Conservation (phyloP, 1,140 invertebrate genomes). For the Grapholita molesta region DNA sequence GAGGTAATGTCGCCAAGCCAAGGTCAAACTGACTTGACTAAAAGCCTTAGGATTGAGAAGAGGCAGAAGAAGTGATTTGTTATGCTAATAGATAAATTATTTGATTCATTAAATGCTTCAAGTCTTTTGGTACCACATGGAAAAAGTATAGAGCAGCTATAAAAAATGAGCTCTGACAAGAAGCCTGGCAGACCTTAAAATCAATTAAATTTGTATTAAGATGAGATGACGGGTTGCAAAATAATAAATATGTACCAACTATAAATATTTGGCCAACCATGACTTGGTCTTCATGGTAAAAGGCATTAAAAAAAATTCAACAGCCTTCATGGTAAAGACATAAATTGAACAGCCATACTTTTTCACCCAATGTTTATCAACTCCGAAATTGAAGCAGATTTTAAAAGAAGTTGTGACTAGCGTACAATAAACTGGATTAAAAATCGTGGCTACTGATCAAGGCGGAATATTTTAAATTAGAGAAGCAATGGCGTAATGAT, state of each 20-base stretch:
- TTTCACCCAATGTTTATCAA: slow-evolving; percentile 10
- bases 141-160: slow-evolving; percentile 19
- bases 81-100: slow-evolving; percentile 28
- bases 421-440: background rate
- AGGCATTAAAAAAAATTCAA: slow-evolving; percentile 6
- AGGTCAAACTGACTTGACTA: no score
- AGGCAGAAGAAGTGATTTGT: no score
- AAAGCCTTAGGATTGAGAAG: no score
- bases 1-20: no score
- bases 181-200: background rate
- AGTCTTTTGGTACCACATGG: background rate
- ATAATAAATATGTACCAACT: slow-evolving; percentile 16
- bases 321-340: no score
- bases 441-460: background rate
- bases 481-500: background rate
- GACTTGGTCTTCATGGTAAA: slow-evolving; percentile 12
- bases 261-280: slow-evolving; percentile 23
- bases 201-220: background rate
- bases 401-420: background rate
- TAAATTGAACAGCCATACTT: background rate
- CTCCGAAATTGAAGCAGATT: background rate
- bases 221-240: background rate
- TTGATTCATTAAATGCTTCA: slow-evolving; percentile 32
- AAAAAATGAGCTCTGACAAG: slow-evolving; percentile 21
- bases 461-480: background rate